These are phyloP conservation scores for Augochlorella aurata DNA, from an alignment of 2,888 invertebrate genomes.

Conservation along the genomic window DNA sequence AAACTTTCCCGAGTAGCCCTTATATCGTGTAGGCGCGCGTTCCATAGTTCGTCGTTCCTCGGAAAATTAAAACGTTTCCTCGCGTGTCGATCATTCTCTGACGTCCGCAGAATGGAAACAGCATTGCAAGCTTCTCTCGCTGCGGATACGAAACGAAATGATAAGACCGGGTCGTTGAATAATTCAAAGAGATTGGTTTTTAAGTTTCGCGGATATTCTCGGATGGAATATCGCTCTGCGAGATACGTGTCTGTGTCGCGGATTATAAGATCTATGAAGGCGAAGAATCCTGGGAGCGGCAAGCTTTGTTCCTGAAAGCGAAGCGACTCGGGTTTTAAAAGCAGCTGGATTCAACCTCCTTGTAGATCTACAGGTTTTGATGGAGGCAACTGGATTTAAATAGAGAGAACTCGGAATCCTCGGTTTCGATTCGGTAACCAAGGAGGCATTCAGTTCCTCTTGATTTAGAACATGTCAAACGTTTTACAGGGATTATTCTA, in stretches of 20 bases:
- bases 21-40: background rate
- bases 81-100: background rate
- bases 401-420: no score
- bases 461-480: no score
- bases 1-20: slow-evolving; percentile 44
- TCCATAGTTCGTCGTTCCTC: background rate
- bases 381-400: no score
- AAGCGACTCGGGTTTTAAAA: no score
- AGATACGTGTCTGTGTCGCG: background rate
- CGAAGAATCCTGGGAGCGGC: no score
- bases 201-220: background rate
- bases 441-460: no score
- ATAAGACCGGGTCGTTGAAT: background rate
- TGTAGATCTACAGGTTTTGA: no score
- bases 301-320: no score
- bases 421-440: no score
- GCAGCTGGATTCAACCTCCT: no score
- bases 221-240: background rate
- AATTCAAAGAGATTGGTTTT: background rate
- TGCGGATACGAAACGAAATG: background rate
- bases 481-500: no score
- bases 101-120: background rate
- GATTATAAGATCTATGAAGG: background rate
- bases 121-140: background rate
- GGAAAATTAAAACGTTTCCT: background rate